Evolutionary conservation across 2,888 invertebrate species (phyloP).

Genomic region (Eristalinus sepulchralis): DNA sequence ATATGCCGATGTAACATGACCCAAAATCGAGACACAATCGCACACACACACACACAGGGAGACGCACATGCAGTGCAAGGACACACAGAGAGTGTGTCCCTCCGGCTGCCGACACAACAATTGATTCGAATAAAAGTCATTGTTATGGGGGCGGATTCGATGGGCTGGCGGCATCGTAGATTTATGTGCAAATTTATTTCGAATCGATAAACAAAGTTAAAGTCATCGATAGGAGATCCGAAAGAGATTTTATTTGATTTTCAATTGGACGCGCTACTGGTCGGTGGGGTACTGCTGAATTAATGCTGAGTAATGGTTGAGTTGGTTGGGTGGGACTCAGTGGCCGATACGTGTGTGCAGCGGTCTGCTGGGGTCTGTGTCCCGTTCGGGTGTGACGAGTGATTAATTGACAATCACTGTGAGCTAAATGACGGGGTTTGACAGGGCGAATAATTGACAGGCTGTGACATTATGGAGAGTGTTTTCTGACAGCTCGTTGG

Average conservation of each 20-base stretch:
- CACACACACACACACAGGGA: background rate
- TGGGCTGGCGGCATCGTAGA: conserved; percentile 16
- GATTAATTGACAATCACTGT: background rate
- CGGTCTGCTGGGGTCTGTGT: background rate
- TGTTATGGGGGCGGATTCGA: conserved; percentile 9
- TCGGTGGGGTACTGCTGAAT: conserved; percentile 6
- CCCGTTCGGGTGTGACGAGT: background rate
- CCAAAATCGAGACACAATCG: background rate
- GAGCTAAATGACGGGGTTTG: background rate
- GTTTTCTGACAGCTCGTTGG: background rate
- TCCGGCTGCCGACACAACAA: conserved; percentile 25
- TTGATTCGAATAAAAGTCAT: conserved; percentile 57
- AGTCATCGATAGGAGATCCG: conserved; percentile 27
- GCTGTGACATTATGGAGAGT: background rate
- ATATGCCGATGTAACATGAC: conserved; percentile 37
- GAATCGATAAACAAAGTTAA: conserved; percentile 52
- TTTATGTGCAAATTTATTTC: conserved; percentile 65
- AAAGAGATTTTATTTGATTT: conserved; percentile 45
- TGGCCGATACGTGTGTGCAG: conserved; percentile 1
- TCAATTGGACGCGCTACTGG: conserved; percentile 40
- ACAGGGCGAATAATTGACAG: background rate
- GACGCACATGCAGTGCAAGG: background rate
- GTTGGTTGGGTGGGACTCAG: background rate
- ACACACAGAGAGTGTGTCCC: background rate
- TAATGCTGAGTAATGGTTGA: conserved; percentile 20